These are phyloP conservation scores for Terrapene triunguis DNA, from an alignment of 2,113 vertebrate species.

Conservation along the genomic window DNA sequence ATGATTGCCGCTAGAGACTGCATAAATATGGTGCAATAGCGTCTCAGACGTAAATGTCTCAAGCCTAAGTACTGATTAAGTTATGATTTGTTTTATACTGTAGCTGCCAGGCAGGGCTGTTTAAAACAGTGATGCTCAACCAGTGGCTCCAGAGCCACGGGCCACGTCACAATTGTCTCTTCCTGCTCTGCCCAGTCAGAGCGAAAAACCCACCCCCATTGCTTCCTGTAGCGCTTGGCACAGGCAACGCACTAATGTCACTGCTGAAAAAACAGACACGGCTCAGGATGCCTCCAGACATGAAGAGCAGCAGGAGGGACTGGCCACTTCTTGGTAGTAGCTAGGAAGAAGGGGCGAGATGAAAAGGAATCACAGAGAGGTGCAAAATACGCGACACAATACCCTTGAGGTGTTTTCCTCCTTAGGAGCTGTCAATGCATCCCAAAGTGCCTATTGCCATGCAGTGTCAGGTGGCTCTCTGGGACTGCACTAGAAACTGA, in stretches of 20 bases:
- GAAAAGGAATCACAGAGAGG: neutral
- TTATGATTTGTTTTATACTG: neutral
- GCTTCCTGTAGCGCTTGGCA: neutral
- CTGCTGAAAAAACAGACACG: neutral
- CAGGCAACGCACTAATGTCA: neutral
- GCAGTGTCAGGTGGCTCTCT: neutral
- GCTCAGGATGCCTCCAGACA: neutral
- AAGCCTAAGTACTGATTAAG: neutral
- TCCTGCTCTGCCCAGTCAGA: neutral
- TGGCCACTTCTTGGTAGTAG: neutral
- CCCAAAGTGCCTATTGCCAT: neutral
- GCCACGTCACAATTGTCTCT: neutral
- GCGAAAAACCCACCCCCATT: neutral
- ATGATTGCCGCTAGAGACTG: conserved; percentile 44
- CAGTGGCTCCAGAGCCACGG: neutral
- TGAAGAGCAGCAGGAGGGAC: neutral
- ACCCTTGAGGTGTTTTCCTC: neutral
- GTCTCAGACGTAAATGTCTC: neutral
- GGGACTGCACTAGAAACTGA: neutral
- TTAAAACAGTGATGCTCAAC: neutral
- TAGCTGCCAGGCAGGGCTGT: neutral
- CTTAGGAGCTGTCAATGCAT: neutral
- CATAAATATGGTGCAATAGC: neutral
- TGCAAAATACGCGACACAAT: neutral
- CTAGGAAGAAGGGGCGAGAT: neutral